Evolutionary conservation across 1,140 invertebrate genomes (phyloP).

Genomic region (Asbolus verrucosus): DNA sequence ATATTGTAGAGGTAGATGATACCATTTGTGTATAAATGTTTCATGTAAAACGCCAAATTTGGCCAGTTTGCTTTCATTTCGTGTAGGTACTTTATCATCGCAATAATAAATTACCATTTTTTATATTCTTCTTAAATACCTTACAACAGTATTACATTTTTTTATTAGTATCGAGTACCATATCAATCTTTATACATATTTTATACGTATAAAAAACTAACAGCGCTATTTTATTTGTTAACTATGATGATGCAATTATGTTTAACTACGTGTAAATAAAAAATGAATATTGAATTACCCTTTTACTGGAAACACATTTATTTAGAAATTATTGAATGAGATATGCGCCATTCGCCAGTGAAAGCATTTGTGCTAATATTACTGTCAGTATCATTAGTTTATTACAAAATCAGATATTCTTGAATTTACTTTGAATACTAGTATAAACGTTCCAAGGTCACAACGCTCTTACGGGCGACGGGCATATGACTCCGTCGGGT

Average conservation of each 20-base stretch:
- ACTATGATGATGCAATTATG: background rate
- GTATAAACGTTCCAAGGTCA: no score
- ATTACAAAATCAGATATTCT: no score
- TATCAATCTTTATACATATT: slow-evolving; percentile 23
- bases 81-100: slow-evolving; percentile 12
- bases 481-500: no score
- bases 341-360: no score
- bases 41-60: slow-evolving; percentile 42
- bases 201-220: slow-evolving; percentile 12
- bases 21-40: slow-evolving; percentile 51
- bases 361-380: no score
- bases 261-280: no score
- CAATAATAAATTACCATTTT: slow-evolving; percentile 22
- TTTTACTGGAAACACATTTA: no score
- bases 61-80: slow-evolving; percentile 12
- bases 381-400: no score
- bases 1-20: slow-evolving; percentile 49
- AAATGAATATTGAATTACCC: no score
- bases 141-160: slow-evolving; percentile 4
- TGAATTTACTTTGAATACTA: no score
- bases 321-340: no score
- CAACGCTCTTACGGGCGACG: no score
- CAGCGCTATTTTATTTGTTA: slow-evolving; percentile 11
- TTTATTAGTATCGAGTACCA: slow-evolving; percentile 6
- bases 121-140: background rate